Conservation (phyloP, 2,888 invertebrate genomes). For the Eupithecia dodoneata region DNA sequence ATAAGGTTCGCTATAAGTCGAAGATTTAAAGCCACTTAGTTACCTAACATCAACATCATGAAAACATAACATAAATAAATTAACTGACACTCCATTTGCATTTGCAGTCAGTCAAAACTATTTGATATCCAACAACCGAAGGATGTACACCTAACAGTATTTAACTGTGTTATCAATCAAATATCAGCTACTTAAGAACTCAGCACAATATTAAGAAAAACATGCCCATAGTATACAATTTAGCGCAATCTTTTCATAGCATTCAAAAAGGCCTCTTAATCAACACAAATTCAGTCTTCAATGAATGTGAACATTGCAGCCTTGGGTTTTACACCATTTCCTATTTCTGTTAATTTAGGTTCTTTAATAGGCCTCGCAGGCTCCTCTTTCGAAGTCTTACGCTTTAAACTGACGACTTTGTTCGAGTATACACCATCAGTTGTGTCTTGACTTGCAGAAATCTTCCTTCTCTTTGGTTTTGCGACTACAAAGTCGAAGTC, state of each 20-base stretch:
- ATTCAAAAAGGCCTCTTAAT: constrained; percentile 4
- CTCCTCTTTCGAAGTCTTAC: constrained; percentile 73
- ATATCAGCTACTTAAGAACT: not conserved
- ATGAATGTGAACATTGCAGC: constrained; percentile 58
- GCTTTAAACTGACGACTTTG: constrained; percentile 71
- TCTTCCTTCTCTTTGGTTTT: constrained; percentile 73
- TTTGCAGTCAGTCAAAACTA: not conserved
- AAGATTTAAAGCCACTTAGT: not conserved
- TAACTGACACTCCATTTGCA: not conserved
- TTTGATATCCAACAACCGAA: not conserved
- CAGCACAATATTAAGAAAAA: not conserved
- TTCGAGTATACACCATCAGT: constrained; percentile 63
- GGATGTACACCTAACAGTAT: not conserved
- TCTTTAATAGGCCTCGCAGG: constrained; percentile 64
- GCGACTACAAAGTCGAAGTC: constrained; percentile 73
- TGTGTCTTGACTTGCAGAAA: constrained; percentile 63
- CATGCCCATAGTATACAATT: constrained; percentile 8
- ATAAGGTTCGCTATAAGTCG: not conserved
- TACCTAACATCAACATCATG: not conserved
- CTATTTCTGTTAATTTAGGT: constrained; percentile 56
- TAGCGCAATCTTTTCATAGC: not conserved
- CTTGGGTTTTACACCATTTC: constrained; percentile 56
- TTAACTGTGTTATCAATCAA: not conserved
- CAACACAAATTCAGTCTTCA: constrained; percentile 61
- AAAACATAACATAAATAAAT: not conserved